Evolutionary conservation across 2,888 invertebrate species (phyloP).

Genomic region (Silvanus unidentatus): DNA sequence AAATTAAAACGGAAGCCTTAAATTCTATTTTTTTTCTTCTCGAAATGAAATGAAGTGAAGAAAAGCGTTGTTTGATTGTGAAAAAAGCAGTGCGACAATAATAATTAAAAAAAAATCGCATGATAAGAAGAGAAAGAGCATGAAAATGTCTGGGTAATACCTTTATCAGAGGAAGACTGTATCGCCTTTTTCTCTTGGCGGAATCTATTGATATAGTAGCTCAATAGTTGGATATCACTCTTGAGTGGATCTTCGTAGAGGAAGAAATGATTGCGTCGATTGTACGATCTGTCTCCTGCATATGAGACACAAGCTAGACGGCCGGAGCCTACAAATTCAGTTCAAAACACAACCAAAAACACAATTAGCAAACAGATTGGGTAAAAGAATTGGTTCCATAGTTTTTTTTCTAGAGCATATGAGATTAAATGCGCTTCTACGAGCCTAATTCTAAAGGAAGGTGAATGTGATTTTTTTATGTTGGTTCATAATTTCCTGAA

Average conservation of each 20-base stretch:
- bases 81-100: conserved; percentile 3
- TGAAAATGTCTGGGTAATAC: conserved; percentile 5
- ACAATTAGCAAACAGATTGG: too few relatives aligned
- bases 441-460: too few relatives aligned
- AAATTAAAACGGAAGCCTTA: too few relatives aligned
- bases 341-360: neutral
- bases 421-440: too few relatives aligned
- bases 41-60: too few relatives aligned
- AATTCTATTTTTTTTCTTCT: too few relatives aligned
- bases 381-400: too few relatives aligned
- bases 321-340: conserved; percentile 60
- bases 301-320: conserved; percentile 80
- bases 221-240: conserved; percentile 80
- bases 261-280: conserved; percentile 63
- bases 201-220: conserved; percentile 76
- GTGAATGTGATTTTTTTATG: too few relatives aligned
- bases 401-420: too few relatives aligned
- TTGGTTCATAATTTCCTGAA: too few relatives aligned
- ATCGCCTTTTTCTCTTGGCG: conserved; percentile 47
- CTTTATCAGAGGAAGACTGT: conserved; percentile 16
- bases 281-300: conserved; percentile 74
- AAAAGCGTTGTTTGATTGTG: too few relatives aligned
- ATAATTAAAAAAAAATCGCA: conserved; percentile 1
- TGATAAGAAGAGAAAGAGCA: neutral
- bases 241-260: conserved; percentile 65